phyloP scores from a whole-genome alignment of 2,113 vertebrate genomes.

The Lathamus discolor region DNA sequence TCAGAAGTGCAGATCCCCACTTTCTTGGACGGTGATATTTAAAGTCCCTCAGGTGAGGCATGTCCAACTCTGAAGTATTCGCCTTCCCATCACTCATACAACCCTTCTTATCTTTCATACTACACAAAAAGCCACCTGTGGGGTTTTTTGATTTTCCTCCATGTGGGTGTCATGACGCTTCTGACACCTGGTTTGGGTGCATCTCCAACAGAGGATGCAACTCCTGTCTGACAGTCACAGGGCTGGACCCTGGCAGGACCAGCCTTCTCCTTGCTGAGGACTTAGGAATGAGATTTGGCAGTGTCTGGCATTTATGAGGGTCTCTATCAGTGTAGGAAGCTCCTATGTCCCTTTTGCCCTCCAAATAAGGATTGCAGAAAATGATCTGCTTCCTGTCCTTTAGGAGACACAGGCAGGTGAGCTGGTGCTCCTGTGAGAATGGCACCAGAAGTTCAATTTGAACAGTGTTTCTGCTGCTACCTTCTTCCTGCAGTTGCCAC shows the following conservation, averaged over 20 bases:
- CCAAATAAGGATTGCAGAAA: not conserved
- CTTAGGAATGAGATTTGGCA: not conserved
- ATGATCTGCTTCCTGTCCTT: not conserved
- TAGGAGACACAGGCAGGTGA: not conserved
- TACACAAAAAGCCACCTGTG: not conserved
- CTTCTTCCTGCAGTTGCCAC: not conserved
- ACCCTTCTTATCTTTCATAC: not conserved
- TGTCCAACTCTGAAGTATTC: not conserved
- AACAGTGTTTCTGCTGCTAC: not conserved
- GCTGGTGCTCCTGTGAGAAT: not conserved
- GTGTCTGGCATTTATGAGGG: not conserved
- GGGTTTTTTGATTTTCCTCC: not conserved
- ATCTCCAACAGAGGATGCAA: not conserved
- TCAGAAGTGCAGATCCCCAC: not conserved
- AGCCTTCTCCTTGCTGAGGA: not conserved
- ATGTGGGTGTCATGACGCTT: not conserved
- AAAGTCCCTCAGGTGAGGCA: too few relatives aligned
- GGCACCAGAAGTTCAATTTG: not conserved
- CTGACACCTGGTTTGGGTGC: not conserved
- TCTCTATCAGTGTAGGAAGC: not conserved
- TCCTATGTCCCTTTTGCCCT: not conserved
- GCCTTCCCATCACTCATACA: not conserved
- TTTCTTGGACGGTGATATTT: fast-evolving
- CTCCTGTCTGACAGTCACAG: not conserved
- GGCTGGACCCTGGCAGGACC: not conserved